These are phyloP conservation scores for Thymallus thymallus DNA, from an alignment of 2,113 vertebrate genomes.

Conservation along the genomic window DNA sequence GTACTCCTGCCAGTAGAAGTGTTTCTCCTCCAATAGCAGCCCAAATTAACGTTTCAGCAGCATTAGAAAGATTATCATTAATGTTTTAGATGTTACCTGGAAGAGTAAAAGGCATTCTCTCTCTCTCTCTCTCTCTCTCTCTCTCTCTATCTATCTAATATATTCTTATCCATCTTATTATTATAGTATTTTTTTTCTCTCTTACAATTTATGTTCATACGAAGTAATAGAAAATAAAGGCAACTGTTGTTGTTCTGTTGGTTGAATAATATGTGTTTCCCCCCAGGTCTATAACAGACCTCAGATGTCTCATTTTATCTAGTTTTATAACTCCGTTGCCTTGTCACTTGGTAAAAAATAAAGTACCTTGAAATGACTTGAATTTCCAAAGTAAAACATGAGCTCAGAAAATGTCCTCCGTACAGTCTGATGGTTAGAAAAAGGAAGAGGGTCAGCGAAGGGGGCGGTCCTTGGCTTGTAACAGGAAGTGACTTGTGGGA, in stretches of 20 bases:
- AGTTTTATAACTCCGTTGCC: slow-evolving; percentile 33
- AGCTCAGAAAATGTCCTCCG: slow-evolving; percentile 19
- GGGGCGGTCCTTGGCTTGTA: slow-evolving; percentile 45
- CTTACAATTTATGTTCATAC: slow-evolving; percentile 38
- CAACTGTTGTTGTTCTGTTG: slow-evolving; percentile 50
- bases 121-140: background rate
- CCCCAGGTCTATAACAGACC: slow-evolving; percentile 17
- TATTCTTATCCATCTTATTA: background rate
- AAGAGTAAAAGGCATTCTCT: background rate
- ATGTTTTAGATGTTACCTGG: slow-evolving; percentile 13
- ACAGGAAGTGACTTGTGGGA: slow-evolving; percentile 63
- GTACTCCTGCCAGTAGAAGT: slow-evolving; percentile 10
- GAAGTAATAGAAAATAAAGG: slow-evolving; percentile 69
- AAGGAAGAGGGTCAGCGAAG: slow-evolving; percentile 11
- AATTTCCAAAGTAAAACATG: slow-evolving; percentile 57
- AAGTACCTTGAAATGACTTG: slow-evolving; percentile 64
- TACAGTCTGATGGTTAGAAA: slow-evolving; percentile 29
- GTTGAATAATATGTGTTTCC: slow-evolving; percentile 16
- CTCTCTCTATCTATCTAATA: no score
- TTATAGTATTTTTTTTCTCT: slow-evolving; percentile 4
- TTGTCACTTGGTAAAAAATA: slow-evolving; percentile 58
- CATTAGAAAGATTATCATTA: slow-evolving; percentile 4
- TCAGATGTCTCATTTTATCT: slow-evolving; percentile 13
- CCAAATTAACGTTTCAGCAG: slow-evolving; percentile 4
- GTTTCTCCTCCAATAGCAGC: slow-evolving; percentile 9